Percentiles rank a stretch among this genome's conserved stretches.
Evolutionary conservation across 2,888 invertebrate species (phyloP).

Genomic region (Dicycla oo): DNA sequence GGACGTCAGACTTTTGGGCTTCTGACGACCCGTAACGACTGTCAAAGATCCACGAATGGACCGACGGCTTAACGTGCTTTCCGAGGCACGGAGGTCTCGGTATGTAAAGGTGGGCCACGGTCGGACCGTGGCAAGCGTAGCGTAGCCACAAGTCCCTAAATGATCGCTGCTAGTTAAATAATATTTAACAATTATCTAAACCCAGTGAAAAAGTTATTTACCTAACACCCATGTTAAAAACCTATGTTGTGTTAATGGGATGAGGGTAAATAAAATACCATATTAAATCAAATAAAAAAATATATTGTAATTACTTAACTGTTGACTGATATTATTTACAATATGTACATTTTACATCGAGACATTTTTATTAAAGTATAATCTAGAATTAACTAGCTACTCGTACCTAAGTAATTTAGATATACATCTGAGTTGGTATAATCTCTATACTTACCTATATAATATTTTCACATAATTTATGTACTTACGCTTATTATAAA

Average conservation of each 20-base stretch:
- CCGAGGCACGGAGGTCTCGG: no score
- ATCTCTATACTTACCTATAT: neutral
- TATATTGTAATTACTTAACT: slow-evolving; percentile 63
- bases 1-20: no score
- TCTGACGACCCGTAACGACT: no score
- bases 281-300: slow-evolving; percentile 60
- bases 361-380: slow-evolving; percentile 45
- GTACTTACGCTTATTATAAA: slow-evolving; percentile 1
- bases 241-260: neutral
- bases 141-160: no score
- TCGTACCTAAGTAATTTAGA: slow-evolving; percentile 1
- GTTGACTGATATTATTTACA: slow-evolving; percentile 67
- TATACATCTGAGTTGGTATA: slow-evolving; percentile 10
- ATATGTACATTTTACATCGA: slow-evolving; percentile 53
- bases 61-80: no score
- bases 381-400: slow-evolving; percentile 18
- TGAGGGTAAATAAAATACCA: neutral
- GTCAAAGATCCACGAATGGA: no score
- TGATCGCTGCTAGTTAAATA: no score
- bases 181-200: no score
- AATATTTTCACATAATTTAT: slow-evolving; percentile 6
- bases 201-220: neutral
- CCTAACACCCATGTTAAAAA: neutral
- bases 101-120: no score
- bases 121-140: no score